These are phyloP conservation scores for Accipiter virgatus DNA, from an alignment of 2,113 vertebrate genomes.

Conservation along the genomic window DNA sequence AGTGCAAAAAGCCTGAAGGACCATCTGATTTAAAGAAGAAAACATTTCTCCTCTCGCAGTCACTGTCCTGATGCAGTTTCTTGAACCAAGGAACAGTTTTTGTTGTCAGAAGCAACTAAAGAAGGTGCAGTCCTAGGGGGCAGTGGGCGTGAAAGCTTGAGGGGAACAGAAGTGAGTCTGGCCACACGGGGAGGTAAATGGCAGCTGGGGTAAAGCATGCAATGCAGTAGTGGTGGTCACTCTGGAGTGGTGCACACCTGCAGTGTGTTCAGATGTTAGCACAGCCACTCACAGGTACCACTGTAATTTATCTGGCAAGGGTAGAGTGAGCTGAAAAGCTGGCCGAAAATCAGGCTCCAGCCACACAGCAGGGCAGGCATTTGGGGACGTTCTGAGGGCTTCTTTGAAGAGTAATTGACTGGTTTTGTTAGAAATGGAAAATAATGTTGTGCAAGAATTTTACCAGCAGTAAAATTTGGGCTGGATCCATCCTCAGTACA, in stretches of 20 bases:
- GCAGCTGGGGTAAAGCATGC: rapidly evolving
- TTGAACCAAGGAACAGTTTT: not conserved
- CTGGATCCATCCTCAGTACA: not conserved
- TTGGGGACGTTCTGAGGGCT: not conserved
- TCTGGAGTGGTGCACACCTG: not conserved
- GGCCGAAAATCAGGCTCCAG: not conserved
- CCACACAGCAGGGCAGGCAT: not conserved
- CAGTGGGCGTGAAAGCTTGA: not conserved
- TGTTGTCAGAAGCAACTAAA: not conserved
- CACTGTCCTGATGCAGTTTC: not conserved
- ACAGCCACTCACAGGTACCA: not conserved
- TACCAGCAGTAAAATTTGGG: not conserved
- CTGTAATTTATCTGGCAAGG: not conserved
- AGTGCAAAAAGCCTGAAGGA: not conserved
- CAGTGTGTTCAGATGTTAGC: not conserved
- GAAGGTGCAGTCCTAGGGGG: not conserved
- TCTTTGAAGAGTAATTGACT: not conserved
- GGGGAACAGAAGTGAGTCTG: not conserved
- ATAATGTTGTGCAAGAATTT: not conserved
- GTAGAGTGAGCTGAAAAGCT: not conserved
- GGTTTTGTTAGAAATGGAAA: not conserved
- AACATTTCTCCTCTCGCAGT: not conserved
- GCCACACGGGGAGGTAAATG: not conserved
- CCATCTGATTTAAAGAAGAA: not conserved
- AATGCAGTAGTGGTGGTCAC: not conserved